A percentile compares a stretch with the other conserved stretches of the same genome.
Evolutionary conservation across 2,797 vertebrate species (phyloP).

Genomic region (Graptemys geographica): DNA sequence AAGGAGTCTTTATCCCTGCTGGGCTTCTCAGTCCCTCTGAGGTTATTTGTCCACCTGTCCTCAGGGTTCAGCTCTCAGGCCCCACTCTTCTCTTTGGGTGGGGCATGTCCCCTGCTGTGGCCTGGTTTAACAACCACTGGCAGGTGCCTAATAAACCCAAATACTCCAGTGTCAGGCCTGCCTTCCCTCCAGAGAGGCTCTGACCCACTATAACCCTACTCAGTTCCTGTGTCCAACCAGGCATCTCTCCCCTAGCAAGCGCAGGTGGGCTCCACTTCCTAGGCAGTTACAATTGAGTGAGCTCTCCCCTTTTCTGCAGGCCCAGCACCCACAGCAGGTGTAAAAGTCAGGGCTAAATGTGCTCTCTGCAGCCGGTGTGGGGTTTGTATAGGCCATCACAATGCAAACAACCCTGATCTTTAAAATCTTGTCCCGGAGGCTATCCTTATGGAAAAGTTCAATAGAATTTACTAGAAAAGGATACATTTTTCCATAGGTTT

Average conservation of each 20-base stretch:
- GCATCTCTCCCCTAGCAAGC: neutral
- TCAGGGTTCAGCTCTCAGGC: too few relatives aligned
- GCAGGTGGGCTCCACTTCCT: neutral
- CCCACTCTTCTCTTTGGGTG: too few relatives aligned
- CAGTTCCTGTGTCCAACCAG: neutral
- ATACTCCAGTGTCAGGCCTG: neutral
- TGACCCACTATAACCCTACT: neutral
- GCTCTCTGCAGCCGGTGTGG: neutral
- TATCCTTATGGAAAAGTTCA: neutral
- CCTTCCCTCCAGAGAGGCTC: neutral
- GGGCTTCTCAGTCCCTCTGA: too few relatives aligned
- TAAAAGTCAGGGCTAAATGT: too few relatives aligned
- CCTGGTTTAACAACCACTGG: neutral
- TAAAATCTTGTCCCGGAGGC: neutral
- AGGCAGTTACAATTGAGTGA: neutral
- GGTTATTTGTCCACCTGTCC: too few relatives aligned
- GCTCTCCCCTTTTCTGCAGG: neutral
- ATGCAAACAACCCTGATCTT: neutral
- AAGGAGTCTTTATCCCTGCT: too few relatives aligned
- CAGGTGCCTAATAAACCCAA: neutral
- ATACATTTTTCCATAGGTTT: neutral
- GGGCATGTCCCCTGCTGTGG: too few relatives aligned
- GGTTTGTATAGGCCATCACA: neutral
- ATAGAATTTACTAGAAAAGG: neutral
- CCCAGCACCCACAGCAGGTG: too few relatives aligned